Evolutionary conservation across 2,797 vertebrate genomes (phyloP), one percentile per base, ranked within the genome.

Genomic region (Chelon auratus): DNA sequence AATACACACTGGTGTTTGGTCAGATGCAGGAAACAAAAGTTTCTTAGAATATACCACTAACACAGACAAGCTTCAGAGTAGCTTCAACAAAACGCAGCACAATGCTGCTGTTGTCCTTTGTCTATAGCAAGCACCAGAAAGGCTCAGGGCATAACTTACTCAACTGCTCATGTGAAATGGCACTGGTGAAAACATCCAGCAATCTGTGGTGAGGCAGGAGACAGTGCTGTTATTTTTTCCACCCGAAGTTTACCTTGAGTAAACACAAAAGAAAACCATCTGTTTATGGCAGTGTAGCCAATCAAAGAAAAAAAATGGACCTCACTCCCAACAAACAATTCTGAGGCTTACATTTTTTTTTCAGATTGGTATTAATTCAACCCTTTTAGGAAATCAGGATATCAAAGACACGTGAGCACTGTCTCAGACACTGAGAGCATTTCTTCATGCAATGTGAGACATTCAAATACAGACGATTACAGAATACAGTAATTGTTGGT

Each of bases 181-280:
- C 73, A 64, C 26, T 65, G 77, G 72, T 80, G 67, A 68, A 45
- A 39, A 62, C 65, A 70, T 80, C 55, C 30, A 69, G 61, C 59
- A 11, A 64, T 76, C 59, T 78, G 86, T 20, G 81, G 81, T 1
- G 9, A 72, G 73, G 72, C 73, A 51, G 68, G 33, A 86, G 72
- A 84, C 75, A 50, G 57, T 1, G 52, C 43, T 82, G 78, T 81
- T 72, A 67, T 67, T 73, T 85, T 83, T 83, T 90, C 88, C 85
- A 72, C 22, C 86, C 84, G 47, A 86, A 77, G 55, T 69, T 11
- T 37, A 53, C 47, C 2, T 62, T 81, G 48, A 70, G 40, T 87
- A 89, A 86, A 86, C 75, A 85, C 60, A 69, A 77, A 75, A 59
- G 72, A 74, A 88, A 87, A 50, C 75, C 83, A 80, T 53, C 68